Evolutionary conservation across 2,797 vertebrate genomes (phyloP).

Genomic region (Crax fasciolata): DNA sequence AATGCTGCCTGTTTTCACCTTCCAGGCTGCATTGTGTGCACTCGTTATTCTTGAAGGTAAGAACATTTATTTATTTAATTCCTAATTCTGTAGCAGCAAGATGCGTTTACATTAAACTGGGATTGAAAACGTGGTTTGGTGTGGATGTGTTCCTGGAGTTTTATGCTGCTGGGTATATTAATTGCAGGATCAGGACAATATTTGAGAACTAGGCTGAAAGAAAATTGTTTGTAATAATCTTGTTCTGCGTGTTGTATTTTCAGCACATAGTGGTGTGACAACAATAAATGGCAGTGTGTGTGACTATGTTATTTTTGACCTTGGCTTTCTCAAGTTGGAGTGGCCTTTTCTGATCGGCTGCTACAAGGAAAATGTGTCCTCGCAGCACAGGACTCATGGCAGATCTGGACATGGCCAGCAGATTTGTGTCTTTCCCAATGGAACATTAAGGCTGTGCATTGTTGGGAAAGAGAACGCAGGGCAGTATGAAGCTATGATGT

Average conservation of each 20-base stretch:
- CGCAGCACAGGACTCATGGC: rapidly evolving
- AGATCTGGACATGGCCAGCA: rapidly evolving
- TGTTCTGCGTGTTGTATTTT: not conserved
- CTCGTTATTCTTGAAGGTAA: slow-evolving; percentile 14
- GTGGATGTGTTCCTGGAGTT: not conserved
- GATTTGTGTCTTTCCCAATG: not conserved
- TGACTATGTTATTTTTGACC: not conserved
- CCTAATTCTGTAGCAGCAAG: not conserved
- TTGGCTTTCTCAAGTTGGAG: not conserved
- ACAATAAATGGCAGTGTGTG: not conserved
- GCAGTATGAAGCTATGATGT: rapidly evolving
- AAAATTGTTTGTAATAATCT: not conserved
- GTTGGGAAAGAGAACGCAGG: not conserved
- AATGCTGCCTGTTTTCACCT: not conserved
- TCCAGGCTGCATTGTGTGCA: not conserved
- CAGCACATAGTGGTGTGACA: not conserved
- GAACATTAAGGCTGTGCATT: rapidly evolving
- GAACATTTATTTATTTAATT: not conserved
- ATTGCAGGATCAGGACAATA: not conserved
- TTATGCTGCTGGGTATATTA: slow-evolving; percentile 8
- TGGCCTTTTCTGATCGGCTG: not conserved
- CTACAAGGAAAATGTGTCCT: not conserved
- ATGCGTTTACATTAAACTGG: not conserved
- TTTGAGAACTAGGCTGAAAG: not conserved
- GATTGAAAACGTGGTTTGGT: not conserved